phyloP scores from a whole-genome alignment of 2,113 vertebrate genomes.

The Podilymbus podiceps region DNA sequence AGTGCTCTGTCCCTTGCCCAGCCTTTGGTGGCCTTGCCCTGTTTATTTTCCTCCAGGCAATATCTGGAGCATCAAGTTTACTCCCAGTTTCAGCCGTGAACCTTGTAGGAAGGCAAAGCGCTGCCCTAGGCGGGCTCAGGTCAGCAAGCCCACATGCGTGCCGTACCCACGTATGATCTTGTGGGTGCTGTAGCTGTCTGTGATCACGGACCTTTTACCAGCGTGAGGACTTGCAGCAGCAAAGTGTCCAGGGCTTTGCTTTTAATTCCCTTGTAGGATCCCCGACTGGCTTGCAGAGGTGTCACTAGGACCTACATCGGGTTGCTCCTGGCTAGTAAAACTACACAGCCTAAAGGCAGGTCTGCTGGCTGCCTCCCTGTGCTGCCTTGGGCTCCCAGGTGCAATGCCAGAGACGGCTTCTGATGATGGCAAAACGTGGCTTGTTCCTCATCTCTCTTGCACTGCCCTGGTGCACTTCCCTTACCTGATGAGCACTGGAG shows the following conservation, averaged over 20 bases:
- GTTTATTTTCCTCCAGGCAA: neutral
- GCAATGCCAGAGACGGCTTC: no score
- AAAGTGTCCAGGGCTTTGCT: neutral
- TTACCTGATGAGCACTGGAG: neutral
- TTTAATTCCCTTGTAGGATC: neutral
- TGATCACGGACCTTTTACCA: neutral
- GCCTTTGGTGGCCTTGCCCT: neutral
- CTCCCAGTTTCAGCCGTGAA: neutral
- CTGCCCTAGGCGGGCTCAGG: neutral
- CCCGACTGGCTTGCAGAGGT: neutral
- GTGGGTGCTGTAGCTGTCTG: accelerated
- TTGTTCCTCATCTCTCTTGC: neutral
- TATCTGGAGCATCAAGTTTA: neutral
- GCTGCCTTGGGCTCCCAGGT: neutral
- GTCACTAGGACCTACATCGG: neutral
- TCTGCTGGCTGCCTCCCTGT: neutral
- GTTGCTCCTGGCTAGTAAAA: neutral
- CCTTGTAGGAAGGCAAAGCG: neutral
- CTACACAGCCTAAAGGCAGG: no score
- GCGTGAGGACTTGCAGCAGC: accelerated
- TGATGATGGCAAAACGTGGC: neutral
- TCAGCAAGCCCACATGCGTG: no score
- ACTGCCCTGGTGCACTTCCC: neutral
- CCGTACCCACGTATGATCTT: accelerated
- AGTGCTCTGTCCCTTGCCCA: neutral